phyloP scores from a whole-genome alignment of 2,113 vertebrate genomes.

The Phasianus colchicus region DNA sequence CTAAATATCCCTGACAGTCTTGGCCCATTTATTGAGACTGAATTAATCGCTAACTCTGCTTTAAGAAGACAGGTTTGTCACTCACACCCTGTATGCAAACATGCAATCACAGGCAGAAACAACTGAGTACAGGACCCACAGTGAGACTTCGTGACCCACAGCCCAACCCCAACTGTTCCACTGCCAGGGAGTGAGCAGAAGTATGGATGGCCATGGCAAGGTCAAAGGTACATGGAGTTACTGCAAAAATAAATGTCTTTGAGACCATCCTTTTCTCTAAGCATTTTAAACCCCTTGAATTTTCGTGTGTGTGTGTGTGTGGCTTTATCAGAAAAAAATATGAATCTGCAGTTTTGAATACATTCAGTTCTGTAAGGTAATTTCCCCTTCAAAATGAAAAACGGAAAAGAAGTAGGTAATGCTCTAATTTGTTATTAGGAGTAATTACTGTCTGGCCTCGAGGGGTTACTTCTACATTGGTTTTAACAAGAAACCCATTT shows the following conservation, averaged over 20 bases:
- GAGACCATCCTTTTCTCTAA: neutral
- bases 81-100: neutral
- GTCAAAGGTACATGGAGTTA: neutral
- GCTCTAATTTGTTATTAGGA: conserved; percentile 87
- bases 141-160: neutral
- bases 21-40: neutral
- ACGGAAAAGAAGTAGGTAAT: conserved; percentile 81
- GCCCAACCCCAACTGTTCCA: neutral
- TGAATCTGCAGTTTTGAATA: conserved; percentile 65
- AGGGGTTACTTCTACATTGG: conserved; percentile 80
- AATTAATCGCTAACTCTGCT: neutral
- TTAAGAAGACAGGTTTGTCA: neutral
- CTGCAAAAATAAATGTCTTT: neutral
- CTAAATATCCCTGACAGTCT: neutral
- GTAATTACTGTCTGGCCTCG: conserved; percentile 85
- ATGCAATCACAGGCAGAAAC: fast-evolving
- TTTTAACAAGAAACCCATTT: conserved; percentile 85
- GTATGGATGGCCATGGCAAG: fast-evolving
- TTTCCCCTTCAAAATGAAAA: conserved; percentile 82
- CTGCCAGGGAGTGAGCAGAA: neutral
- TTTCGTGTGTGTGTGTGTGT: too few relatives aligned
- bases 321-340: conserved; percentile 15
- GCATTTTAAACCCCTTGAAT: neutral
- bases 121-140: neutral
- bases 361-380: conserved; percentile 77